Evolutionary conservation across 1,140 invertebrate genomes (phyloP).

Genomic region (Cyphomyrmex costatus): DNA sequence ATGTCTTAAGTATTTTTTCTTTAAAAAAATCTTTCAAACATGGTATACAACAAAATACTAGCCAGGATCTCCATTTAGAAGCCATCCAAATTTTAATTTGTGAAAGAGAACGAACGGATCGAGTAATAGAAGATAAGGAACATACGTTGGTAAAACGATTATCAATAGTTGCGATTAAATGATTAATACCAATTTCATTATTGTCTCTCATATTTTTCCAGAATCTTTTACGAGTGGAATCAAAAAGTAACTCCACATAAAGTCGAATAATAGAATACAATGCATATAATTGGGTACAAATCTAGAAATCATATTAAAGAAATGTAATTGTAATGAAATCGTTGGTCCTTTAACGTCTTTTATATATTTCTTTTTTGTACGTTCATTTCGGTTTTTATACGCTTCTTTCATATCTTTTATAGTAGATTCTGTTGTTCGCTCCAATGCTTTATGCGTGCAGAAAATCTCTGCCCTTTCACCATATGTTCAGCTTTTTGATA

Average conservation of each 20-base stretch:
- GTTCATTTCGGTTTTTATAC: too few species aligned
- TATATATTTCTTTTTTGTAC: too few species aligned
- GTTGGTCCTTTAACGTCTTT: too few species aligned
- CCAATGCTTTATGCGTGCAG: too few species aligned
- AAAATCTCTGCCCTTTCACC: too few species aligned
- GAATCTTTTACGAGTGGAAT: too few species aligned
- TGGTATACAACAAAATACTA: not conserved
- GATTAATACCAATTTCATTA: not conserved
- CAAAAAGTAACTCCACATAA: not conserved
- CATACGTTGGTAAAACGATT: not conserved
- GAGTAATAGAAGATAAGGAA: not conserved
- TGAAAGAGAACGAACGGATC: too few species aligned
- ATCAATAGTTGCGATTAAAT: not conserved
- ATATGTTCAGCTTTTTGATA: too few species aligned
- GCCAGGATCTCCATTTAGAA: not conserved
- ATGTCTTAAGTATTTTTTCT: not conserved
- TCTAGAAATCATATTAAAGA: not conserved
- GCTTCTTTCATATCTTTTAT: too few species aligned
- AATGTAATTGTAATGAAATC: not conserved
- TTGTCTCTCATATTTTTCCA: not conserved
- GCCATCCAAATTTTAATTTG: not conserved
- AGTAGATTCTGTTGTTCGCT: too few species aligned
- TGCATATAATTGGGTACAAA: slow-evolving; percentile 1
- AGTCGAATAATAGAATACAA: not conserved
- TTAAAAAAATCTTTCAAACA: not conserved